phyloP scores from a whole-genome alignment of 2,888 invertebrate species.

The Azorinus chamasolen region DNA sequence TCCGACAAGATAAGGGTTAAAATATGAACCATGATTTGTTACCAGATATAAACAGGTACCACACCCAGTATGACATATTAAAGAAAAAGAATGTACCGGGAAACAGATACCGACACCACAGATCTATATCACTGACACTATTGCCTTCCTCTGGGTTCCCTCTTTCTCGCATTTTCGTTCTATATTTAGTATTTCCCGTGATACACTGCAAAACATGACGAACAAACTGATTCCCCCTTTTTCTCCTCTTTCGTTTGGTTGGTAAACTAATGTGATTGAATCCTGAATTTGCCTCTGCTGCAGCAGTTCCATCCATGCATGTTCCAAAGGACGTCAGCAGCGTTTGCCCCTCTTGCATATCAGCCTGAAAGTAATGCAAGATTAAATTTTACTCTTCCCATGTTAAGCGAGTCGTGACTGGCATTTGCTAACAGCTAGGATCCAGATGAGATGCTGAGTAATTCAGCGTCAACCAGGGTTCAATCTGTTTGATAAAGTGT shows the following conservation, averaged over 20 bases:
- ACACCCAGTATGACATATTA: slow-evolving; percentile 94
- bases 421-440: too few relatives aligned
- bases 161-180: slow-evolving; percentile 57
- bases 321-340: not conserved
- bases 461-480: too few relatives aligned
- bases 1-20: too few relatives aligned
- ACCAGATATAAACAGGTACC: slow-evolving; percentile 63
- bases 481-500: too few relatives aligned
- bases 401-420: too few relatives aligned
- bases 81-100: slow-evolving; percentile 95
- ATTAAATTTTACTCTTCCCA: too few relatives aligned
- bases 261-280: not conserved
- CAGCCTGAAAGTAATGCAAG: too few relatives aligned
- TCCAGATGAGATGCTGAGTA: too few relatives aligned
- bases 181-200: slow-evolving; percentile 74
- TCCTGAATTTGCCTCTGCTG: not conserved
- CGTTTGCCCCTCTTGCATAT: slow-evolving; percentile 1
- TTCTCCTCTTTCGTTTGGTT: not conserved
- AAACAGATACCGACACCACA: slow-evolving; percentile 92
- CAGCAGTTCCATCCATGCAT: not conserved
- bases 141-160: slow-evolving; percentile 86
- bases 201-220: slow-evolving; percentile 73
- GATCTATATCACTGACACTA: slow-evolving; percentile 93
- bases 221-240: not conserved
- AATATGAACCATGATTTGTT: too few relatives aligned